Evolutionary conservation across 2,797 vertebrate genomes (phyloP), one percentile per base, ranked within the genome.

Genomic region (Bovichtus diacanthus): DNA sequence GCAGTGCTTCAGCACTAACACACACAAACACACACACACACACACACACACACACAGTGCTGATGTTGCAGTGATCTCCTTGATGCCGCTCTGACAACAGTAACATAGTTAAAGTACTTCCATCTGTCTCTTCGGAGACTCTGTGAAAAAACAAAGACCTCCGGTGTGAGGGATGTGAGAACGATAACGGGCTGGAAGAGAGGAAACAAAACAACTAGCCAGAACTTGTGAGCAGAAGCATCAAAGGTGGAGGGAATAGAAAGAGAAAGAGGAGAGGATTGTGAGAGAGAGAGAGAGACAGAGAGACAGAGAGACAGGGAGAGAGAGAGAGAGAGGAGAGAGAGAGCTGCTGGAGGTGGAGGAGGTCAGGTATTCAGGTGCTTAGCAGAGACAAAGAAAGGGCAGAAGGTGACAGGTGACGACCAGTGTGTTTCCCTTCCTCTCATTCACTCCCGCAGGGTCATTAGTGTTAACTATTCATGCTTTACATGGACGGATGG

Each of bases 161-260:
- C 83, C 66, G 44, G 66, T 71, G 78, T 6, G 50, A 85, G 21
- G 36, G 73, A 78, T 80, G 79, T 80, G 19, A 81, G 63, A 73
- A 56, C 4, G 16, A 66, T 55, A 74, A 81, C 61, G 29, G 69
- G 21, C 50, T 65, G 54, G 49, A 62, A 47, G 58, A 80, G 63
- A 74, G 72, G 73, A 87, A 86, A 70, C 75, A 87, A 87, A 86
- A 65, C 78, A 83, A 75, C 82, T 72, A 54, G 29, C 78, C 78
- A 36, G 80, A 90, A 83, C 81, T 85, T 85, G 87, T 83, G 80
- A 90, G 81, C 76, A 81, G 67, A 68, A n/a, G n/a, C 59, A 76
- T 61, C 1, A 18, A 55, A 65, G n/a, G 66, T 43, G 47, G 36
- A 55, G 11, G 25, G 70, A 58, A 66, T 36, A 19, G 5, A 29